phyloP scores from a whole-genome alignment of 2,888 invertebrate genomes.

The Leucania comma region DNA sequence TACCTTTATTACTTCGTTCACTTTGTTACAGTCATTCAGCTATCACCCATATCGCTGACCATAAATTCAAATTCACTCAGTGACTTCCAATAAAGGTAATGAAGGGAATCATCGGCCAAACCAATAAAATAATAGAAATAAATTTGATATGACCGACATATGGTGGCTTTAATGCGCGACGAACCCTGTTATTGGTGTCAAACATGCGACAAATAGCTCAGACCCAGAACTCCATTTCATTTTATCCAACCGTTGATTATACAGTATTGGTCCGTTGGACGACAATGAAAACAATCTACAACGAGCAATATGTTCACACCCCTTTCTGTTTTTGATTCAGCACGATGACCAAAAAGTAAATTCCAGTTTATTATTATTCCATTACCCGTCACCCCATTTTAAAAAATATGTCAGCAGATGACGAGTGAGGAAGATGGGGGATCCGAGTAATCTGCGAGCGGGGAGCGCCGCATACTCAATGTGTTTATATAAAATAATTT shows the following conservation, averaged over 20 bases:
- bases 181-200: conserved; percentile 90
- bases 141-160: conserved; percentile 91
- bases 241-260: conserved; percentile 88
- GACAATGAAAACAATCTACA: conserved; percentile 88
- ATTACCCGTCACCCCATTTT: conserved; percentile 89
- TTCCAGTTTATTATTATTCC: conserved; percentile 91
- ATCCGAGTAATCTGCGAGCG: conserved; percentile 80
- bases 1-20: conserved; percentile 87
- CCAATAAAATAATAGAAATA: conserved; percentile 91
- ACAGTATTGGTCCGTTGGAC: conserved; percentile 87
- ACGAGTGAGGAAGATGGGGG: conserved; percentile 83
- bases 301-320: conserved; percentile 89
- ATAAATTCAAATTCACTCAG: conserved; percentile 89
- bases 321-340: conserved; percentile 88
- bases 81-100: conserved; percentile 90
- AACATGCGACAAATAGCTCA: conserved; percentile 90
- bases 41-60: conserved; percentile 87
- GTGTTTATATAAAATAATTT: conserved; percentile 91
- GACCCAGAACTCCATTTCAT: conserved; percentile 84
- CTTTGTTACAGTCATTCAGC: conserved; percentile 87
- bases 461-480: conserved; percentile 88
- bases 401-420: conserved; percentile 90
- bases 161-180: conserved; percentile 88
- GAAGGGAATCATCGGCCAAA: conserved; percentile 88
- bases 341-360: conserved; percentile 90